Evolutionary conservation across 2,888 invertebrate species (phyloP), one percentile per base, ranked within the genome.

Genomic region (Plebejus melissa): DNA sequence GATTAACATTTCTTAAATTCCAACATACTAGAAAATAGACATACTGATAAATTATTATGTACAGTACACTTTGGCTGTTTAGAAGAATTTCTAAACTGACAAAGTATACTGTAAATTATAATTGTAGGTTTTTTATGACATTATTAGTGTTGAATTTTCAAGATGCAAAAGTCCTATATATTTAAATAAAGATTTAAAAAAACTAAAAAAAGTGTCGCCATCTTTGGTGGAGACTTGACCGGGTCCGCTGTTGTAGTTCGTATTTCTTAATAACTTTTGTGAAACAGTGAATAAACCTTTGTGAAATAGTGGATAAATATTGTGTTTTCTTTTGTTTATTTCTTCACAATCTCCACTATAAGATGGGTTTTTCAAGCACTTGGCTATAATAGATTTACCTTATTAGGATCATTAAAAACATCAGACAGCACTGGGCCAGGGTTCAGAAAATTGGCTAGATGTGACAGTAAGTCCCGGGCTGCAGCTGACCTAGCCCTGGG

Each of bases 401-500:
- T 96, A 82, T 95, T 94, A 76, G 96, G 96, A 89, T 99, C 98
- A 78, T 96, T 97, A 84, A 99, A 99, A 57, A 99, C 94, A 77
- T 97, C 96, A 78, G 97, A 97, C 22, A 97, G 96, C 38, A 98
- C 95, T 0, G 97, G 97, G 0, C 98, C 98, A 50, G 97, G 92
- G 76, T 96, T 96, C 4, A 99, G 93, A 88, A 99, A 99, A 85
- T 98, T 98, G 2, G 97, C 96, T 80, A 98, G 96, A 88, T 99
- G 97, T 76, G 96, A 97, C 94, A 99, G 96, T 38, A 99, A 89
- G 83, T 97, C 97, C 83, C 98, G 96, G 0, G 99, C 99, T 83
- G 99, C 99, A 0, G 98, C 98, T 0, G 99, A 98, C 77, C 99
- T 94, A 22, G 98, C 97, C 76, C 99, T 93, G 0, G 99, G 99